Base-by-base conservation (phyloP, 30 jellyfish, hydroid and myxozoan species). In the Aurelia sp. region DNA sequence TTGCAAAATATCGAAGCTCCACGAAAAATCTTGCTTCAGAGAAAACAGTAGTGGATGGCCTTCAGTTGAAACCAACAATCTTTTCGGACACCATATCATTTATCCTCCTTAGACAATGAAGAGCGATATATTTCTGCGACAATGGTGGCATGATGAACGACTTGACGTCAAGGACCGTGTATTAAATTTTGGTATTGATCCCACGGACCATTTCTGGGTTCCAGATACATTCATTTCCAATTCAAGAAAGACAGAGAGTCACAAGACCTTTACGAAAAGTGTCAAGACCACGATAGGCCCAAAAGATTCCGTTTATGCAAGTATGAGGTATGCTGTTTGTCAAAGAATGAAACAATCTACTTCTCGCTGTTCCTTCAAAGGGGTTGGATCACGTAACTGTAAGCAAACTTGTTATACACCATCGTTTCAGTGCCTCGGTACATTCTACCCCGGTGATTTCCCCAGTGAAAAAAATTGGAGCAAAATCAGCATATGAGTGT, bases 161-260 rank as follows among this genome's bases (percentile, higher is more conserved):
- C 92, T 82, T 18, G 50, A 82, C 48, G 63, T 71, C 38, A 78
- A 75, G 19, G 75, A 41, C 41, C 13, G 40, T 10, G 19, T 55
- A 6, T 40, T 68, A 62, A 68, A 38, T 11, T 82, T 74, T 76
- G 71, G 70, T 27, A 52, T 67, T 13, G 86, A 76, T 27, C 96
- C 96, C 16, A 33, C 82, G 11, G 72, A 67, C 3, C 67, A 60
- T 18, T 57, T 86, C 73, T 86, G 96, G 96, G 90, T 76, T 21
- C 96, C 96, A 16, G 96, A 86, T 31, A 86, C 90, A 0, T 86
- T 76, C 40, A 59, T 74, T 8, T 57, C 90, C 33, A 86, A 86
- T 72, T 63, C 96, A 59, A 76, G 87, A 44, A 74, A 48, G n/a
- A 72, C 96, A 16, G 83, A 86, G 40, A 67, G 72, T 27, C 96